These are phyloP conservation scores for Sarcophaga subvicina DNA, from an alignment of 2,888 invertebrate species.

Conservation along the genomic window DNA sequence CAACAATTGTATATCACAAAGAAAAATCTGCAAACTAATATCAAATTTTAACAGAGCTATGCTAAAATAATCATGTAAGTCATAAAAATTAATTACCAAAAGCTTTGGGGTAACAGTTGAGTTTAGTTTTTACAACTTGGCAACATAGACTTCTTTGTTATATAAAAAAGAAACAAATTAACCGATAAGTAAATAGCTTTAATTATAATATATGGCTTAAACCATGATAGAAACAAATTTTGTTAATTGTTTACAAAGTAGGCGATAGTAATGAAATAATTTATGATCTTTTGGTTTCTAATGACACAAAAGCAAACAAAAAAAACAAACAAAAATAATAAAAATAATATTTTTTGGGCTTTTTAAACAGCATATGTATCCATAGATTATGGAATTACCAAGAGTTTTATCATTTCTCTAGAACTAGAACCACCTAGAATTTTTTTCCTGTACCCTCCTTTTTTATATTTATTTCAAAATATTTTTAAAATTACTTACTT, in stretches of 20 bases:
- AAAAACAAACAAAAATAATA: no score
- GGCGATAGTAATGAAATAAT: neutral
- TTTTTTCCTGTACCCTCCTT: no score
- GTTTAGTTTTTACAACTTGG: constrained; percentile 41
- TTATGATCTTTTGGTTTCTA: neutral
- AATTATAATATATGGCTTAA: neutral
- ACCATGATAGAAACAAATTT: no score
- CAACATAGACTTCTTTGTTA: constrained; percentile 37
- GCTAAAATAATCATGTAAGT: constrained; percentile 25
- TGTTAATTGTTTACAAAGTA: no score
- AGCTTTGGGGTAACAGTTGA: constrained; percentile 5
- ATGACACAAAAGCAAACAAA: neutral
- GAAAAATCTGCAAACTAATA: neutral
- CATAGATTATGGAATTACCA: no score
- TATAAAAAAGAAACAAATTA: neutral
- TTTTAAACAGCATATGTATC: no score
- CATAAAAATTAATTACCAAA: constrained; percentile 33
- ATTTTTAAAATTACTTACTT: constrained; percentile 72
- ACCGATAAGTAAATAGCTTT: constrained; percentile 19
- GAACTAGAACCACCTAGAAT: no score
- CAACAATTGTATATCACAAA: neutral
- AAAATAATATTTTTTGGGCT: no score
- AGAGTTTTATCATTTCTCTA: no score
- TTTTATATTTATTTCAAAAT: neutral
- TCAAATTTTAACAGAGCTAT: constrained; percentile 27